Evolutionary conservation across 2,797 vertebrate genomes (phyloP), one percentile per base, ranked within the genome.

Genomic region (Sylvia borin): DNA sequence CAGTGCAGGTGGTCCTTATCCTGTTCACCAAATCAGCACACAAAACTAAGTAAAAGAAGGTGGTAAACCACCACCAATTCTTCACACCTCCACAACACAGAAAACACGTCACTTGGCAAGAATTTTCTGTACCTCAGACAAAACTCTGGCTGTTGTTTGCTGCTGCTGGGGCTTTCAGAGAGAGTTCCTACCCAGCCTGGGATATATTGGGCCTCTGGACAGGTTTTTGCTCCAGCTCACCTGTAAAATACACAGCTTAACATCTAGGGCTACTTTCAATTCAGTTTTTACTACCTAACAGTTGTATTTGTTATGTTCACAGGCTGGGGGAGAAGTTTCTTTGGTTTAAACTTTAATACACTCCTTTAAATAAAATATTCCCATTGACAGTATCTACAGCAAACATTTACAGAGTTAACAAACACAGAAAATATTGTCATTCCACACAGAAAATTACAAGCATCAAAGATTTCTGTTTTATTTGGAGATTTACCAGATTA

Each of bases 401-500:
- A 95, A 92, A 92, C 24, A 78, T 72, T 90, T 86, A 58, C 73
- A 76, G 32, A 80, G n/a, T 79, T 90, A 40, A 40, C 40, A 40
- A 40, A 40, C 40, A 40, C 36, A 68, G 54, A 65, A 94, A 94
- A 53, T 55, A 70, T 81, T 93, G 83, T 85, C 71, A 82, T 95
- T 90, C 60, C 53, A 87, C 29, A 19, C 70, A 67, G 55, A 88
- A 85, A 90, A n/a, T 53, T 87, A 74, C n/a, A 73, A 76, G 77
- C 71, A 90, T 66, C 70, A 89, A 68, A 85, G 73, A 70, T 51
- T 92, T 82, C 79, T 89, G 80, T 92, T 96, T 84, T 76, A 79
- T 76, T 95, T 97, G 95, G 94, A 93, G 74, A 87, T 7, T 25
- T 66, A 89, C 80, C 96, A 95, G 90, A 48, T 73, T 57, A 84